Base-by-base conservation (phyloP, 2,888 invertebrate species). In the Philaethria dido region DNA sequence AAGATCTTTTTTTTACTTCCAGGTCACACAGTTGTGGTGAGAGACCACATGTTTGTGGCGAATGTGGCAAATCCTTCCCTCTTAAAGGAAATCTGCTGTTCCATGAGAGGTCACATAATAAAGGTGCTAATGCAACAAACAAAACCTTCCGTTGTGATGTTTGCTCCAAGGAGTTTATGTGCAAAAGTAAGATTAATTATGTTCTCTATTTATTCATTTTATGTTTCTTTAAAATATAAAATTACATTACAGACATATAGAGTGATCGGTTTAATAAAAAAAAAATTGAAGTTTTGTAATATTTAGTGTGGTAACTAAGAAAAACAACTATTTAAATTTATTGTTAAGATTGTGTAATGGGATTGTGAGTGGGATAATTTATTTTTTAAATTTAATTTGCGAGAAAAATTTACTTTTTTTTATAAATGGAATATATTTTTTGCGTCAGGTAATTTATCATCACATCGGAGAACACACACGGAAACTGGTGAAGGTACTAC, bases 11-110 rank as follows among this genome's bases (percentile, higher is more conserved):
- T n/a, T n/a, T 52, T 50, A n/a, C 9, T n/a, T 52, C 14, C 78
- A 92, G 93, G 71, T 89, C 92, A 5, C 94, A 86, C 95, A 97
- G 92, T 94, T 92, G 90, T 95, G 74, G 96, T 57, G 97, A 97
- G 83, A 94, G 96, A 55, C 97, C 97, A 8, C 97, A 95, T 83
- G 95, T 96, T 64, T 97, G 97, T 81, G 95, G 95, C 70, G 97
- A 97, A 79, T 97, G 97, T 83, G 97, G 97, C 79, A 97, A 97
- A 83, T 96, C 96, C 60, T 97, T 97, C 90, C 97, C 97, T 0
- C 88, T 97, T 59, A 97, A 97, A 89, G 97, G 96, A 66, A 97
- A 97, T 82, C 89, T 97, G 55, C 93, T 97, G 73, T 97, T 97
- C 93, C 97, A 97, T 84, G 96, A 97, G 88, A 94, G 97, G 68